Conservation (phyloP, 2,113 vertebrate species). For the Vidua macroura region DNA sequence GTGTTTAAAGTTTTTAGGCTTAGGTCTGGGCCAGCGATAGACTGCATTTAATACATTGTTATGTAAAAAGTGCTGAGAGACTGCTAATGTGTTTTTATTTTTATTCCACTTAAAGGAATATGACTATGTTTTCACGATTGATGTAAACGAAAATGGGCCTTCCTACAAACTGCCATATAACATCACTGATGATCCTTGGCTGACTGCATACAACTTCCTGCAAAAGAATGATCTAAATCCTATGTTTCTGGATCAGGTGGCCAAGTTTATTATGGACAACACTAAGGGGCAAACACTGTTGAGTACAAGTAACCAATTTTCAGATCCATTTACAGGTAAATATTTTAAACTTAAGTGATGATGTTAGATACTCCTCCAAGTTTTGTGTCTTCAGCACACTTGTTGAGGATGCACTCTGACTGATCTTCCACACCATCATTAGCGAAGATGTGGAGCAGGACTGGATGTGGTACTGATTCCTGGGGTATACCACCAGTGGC, state of each 20-base stretch:
- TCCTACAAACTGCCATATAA: conserved; percentile 96
- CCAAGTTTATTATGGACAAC: conserved; percentile 97
- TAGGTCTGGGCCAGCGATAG: background rate
- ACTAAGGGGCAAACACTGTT: conserved; percentile 88
- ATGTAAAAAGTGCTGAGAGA: background rate
- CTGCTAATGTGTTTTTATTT: conserved; percentile 6
- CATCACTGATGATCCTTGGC: conserved; percentile 91
- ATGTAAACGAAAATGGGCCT: conserved; percentile 92
- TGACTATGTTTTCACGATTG: conserved; percentile 96
- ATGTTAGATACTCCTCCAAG: background rate
- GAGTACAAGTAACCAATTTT: conserved; percentile 68
- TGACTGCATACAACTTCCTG: conserved; percentile 93
- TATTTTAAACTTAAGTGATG: background rate
- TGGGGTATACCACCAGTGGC: too few species aligned
- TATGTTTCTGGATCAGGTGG: conserved; percentile 97
- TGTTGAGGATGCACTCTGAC: background rate
- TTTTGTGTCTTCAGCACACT: background rate
- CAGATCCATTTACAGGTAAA: conserved; percentile 94
- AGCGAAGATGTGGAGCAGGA: background rate
- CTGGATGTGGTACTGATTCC: background rate
- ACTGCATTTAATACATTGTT: background rate
- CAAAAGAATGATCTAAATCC: conserved; percentile 94
- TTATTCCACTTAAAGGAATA: conserved; percentile 83
- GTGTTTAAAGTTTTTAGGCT: background rate
- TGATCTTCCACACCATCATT: background rate